Percentiles rank a stretch among this genome's conserved stretches.
These are phyloP conservation scores for Ophthalmolycus amberensis DNA, from an alignment of 2,113 vertebrate species.

Conservation along the genomic window DNA sequence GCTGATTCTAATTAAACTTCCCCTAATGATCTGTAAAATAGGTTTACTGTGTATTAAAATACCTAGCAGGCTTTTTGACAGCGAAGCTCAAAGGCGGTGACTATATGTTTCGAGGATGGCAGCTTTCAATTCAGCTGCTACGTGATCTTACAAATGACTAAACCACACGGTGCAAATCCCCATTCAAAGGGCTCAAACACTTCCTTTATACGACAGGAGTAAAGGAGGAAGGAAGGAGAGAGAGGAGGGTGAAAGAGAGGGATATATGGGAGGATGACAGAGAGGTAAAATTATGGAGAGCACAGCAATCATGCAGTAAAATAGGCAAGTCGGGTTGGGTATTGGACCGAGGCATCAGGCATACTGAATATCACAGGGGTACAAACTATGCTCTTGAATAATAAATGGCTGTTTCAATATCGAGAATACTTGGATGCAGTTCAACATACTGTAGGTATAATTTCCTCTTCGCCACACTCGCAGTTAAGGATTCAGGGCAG, in stretches of 20 bases:
- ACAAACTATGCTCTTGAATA: constrained; percentile 75
- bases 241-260: constrained; percentile 46
- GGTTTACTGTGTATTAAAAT: constrained; percentile 43
- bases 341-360: constrained; percentile 53
- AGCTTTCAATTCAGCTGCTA: constrained; percentile 51
- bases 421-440: constrained; percentile 60
- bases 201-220: constrained; percentile 26
- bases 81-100: constrained; percentile 34
- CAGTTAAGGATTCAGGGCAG: constrained; percentile 35
- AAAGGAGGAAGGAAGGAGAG: constrained; percentile 39
- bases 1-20: constrained; percentile 43
- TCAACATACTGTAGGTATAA: constrained; percentile 56
- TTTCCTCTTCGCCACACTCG: constrained; percentile 21
- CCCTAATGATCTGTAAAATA: constrained; percentile 47
- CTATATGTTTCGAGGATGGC: constrained; percentile 41
- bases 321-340: constrained; percentile 46
- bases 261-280: constrained; percentile 55
- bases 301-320: constrained; percentile 67
- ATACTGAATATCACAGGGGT: constrained; percentile 63
- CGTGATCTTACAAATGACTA: constrained; percentile 61
- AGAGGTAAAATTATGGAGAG: constrained; percentile 66
- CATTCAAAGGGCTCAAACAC: constrained; percentile 46
- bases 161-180: constrained; percentile 47
- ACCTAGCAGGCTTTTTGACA: constrained; percentile 41
- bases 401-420: constrained; percentile 70